Conservation (phyloP, 2,113 vertebrate genomes). For the Sclerurus mexicanus region DNA sequence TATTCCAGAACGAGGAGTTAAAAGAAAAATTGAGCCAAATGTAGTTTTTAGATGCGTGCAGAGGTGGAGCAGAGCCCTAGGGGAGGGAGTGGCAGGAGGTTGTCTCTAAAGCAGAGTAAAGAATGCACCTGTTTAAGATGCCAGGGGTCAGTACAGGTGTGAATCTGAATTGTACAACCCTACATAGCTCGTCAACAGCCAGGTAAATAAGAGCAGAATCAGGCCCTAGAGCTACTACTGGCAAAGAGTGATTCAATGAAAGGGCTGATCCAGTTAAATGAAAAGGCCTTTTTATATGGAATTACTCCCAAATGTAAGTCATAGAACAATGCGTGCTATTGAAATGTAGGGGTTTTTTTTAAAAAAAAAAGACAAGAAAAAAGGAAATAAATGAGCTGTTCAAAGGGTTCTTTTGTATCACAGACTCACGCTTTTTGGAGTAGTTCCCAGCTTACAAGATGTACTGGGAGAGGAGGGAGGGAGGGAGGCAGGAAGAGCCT, state of each 20-base stretch:
- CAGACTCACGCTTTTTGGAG: neutral
- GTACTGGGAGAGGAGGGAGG: fast-evolving
- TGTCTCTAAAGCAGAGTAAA: neutral
- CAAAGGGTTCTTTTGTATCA: neutral
- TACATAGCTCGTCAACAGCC: neutral
- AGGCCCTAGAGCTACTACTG: neutral
- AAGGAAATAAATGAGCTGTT: neutral
- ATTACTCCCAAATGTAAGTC: neutral
- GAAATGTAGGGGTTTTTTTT: neutral
- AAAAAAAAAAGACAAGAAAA: neutral
- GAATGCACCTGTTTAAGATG: neutral
- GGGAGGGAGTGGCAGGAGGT: neutral
- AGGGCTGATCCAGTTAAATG: neutral
- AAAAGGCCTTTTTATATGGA: constrained; percentile 7
- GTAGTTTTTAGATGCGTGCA: neutral
- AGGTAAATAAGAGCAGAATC: neutral
- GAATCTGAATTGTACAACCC: neutral
- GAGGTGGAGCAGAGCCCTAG: neutral
- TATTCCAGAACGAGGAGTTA: neutral
- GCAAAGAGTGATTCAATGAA: neutral
- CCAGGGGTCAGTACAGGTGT: neutral
- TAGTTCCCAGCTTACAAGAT: neutral
- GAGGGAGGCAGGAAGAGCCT: neutral
- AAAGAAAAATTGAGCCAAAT: neutral
- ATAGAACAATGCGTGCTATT: neutral